phyloP scores from a whole-genome alignment of 2,113 vertebrate species.

The Spilogale gracilis region DNA sequence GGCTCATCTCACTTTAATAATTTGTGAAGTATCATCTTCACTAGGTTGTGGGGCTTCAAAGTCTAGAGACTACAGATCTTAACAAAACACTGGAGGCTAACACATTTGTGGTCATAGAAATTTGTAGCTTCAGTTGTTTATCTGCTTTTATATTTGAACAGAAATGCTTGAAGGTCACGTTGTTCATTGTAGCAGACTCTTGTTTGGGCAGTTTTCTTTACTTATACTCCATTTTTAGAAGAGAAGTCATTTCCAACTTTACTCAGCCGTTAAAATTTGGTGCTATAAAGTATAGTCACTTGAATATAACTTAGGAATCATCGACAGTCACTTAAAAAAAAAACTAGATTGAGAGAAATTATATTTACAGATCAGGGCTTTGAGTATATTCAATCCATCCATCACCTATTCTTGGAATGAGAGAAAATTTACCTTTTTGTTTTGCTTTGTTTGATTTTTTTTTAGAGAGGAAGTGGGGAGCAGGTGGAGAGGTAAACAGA shows the following conservation, averaged over 20 bases:
- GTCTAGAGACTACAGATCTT: not conserved
- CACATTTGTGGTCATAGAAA: not conserved
- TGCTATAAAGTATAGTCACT: not conserved
- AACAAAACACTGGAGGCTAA: not conserved
- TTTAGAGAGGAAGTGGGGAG: not conserved
- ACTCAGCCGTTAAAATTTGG: not conserved
- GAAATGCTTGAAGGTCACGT: not conserved
- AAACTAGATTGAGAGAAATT: slow-evolving; percentile 23
- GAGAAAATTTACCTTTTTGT: not conserved
- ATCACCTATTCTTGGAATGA: slow-evolving; percentile 6
- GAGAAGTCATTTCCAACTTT: not conserved
- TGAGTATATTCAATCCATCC: not conserved
- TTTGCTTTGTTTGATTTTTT: not conserved
- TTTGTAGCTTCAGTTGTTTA: not conserved
- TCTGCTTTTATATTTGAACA: not conserved
- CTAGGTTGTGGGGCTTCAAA: not conserved
- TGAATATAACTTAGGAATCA: slow-evolving; percentile 38
- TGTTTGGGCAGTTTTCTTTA: not conserved
- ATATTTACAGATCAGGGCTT: slow-evolving; percentile 31
- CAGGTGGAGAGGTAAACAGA: not conserved
- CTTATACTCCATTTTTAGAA: not conserved
- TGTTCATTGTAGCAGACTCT: not conserved
- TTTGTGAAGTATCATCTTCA: not conserved
- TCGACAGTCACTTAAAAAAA: slow-evolving; percentile 5
- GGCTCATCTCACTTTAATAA: not conserved